A percentile compares a stretch with the other conserved stretches of the same genome.
Conservation (phyloP, 2,113 vertebrate species). For the Daphoenositta chrysoptera region DNA sequence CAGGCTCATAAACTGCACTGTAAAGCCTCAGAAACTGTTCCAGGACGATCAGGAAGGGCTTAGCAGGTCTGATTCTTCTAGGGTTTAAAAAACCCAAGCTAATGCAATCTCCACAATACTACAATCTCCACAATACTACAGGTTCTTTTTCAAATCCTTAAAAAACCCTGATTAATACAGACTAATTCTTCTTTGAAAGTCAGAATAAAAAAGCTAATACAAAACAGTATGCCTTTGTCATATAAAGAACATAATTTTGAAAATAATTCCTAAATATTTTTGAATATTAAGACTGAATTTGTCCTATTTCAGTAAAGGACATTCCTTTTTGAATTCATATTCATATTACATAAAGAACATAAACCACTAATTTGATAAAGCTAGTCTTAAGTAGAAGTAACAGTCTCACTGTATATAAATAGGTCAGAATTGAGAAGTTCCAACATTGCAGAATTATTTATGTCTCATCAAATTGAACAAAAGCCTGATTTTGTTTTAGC, state of each 20-base stretch:
- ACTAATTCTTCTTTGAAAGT: background rate
- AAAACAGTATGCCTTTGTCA: background rate
- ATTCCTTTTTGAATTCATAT: background rate
- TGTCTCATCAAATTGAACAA: background rate
- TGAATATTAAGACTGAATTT: background rate
- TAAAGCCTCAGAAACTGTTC: background rate
- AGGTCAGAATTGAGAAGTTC: background rate
- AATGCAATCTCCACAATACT: background rate
- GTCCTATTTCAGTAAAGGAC: background rate
- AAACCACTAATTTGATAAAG: background rate
- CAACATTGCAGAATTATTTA: background rate
- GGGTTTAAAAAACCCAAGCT: background rate
- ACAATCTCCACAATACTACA: background rate
- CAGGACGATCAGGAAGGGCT: background rate
- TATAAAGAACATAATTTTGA: background rate
- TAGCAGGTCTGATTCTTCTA: background rate
- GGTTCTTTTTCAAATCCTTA: background rate
- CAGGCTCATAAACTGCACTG: background rate
- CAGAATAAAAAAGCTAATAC: background rate
- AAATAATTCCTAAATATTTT: background rate
- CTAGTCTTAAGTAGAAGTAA: background rate
- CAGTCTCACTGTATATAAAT: background rate
- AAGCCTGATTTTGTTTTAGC: background rate
- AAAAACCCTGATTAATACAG: background rate
- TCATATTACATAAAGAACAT: background rate